These are phyloP conservation scores for Epizoanthus stellaris DNA, from an alignment of 92 coral and sea anemone genomes.

Conservation along the genomic window DNA sequence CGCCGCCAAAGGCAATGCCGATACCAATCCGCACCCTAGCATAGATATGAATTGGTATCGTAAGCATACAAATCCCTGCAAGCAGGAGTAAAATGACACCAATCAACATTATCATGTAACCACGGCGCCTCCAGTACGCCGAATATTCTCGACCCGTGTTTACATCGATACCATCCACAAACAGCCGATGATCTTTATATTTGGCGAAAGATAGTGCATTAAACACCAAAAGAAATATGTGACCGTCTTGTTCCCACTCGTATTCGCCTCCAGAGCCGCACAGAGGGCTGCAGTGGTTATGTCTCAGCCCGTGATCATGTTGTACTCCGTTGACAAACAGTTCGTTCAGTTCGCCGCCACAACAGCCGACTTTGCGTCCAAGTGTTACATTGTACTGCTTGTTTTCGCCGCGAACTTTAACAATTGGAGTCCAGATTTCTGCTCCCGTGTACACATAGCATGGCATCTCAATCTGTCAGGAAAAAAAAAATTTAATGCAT, in stretches of 20 bases:
- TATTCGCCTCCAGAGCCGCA: background rate
- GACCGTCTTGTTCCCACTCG: slow-evolving; percentile 24
- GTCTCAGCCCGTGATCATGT: background rate
- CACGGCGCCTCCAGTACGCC: slow-evolving; percentile 23
- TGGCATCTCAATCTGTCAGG: no score
- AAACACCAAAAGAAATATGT: slow-evolving; percentile 8
- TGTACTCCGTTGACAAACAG: slow-evolving; percentile 15
- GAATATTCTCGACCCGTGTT: slow-evolving; percentile 19
- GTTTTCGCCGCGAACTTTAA: slow-evolving; percentile 14
- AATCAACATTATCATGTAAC: background rate
- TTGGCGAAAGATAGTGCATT: slow-evolving; percentile 4
- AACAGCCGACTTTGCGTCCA: slow-evolving; percentile 12
- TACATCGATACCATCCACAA: slow-evolving; percentile 30
- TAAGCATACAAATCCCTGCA: background rate
- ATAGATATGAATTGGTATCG: no score
- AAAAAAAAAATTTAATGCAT: no score
- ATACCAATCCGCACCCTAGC: no score
- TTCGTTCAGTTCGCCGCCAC: background rate
- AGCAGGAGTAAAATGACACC: slow-evolving; percentile 5
- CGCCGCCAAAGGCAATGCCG: no score
- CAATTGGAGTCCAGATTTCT: slow-evolving; percentile 29
- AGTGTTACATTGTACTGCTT: slow-evolving; percentile 6
- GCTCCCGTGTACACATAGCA: no score
- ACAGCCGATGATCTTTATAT: slow-evolving; percentile 20
- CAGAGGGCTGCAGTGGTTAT: background rate